Evolutionary conservation across 2,888 invertebrate species (phyloP), one percentile per base, ranked within the genome.

Genomic region (Oxytorus armatus): DNA sequence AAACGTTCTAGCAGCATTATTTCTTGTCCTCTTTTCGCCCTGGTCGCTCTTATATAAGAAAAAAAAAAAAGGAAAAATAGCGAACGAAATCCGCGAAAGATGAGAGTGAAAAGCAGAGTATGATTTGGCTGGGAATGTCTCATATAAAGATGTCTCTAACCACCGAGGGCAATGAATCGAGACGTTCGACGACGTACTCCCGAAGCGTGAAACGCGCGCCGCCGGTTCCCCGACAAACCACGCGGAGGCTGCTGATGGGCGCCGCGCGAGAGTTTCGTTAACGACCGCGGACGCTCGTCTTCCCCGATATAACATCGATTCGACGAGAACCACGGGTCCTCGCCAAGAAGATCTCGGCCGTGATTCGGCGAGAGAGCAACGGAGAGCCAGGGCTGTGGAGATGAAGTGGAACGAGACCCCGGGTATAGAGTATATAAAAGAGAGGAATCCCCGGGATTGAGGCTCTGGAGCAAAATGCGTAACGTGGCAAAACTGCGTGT

Each of bases 141-240:
- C 14, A 55, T 57, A 57, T 57, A 57, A 57, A 57, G 57, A 57
- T 36, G 57, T 57, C 57, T 33, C n/a, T n/a, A n/a, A n/a, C n/a
- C n/a, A 39, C 18, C 36, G 25, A 25, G 65, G 23, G n/a, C n/a
- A 59, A 21, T 66, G 53, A 72, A 79, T 76, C 76, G 79, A 66
- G 57, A 76, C 57, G 65, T 59, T 73, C 57, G 74, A 85, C 85
- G 86, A 86, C 83, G 86, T 86, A 36, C 36, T 33, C 21, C 87
- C 88, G 85, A 68, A 76, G 49, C 68, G 42, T 33, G 72, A 39
- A 53, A 75, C 75, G 51, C 8, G n/a, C n/a, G n/a, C n/a, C n/a
- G n/a, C n/a, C n/a, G n/a, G n/a, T n/a, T n/a, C n/a, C n/a, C 83
- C 87, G 88, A 88, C 89, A 88, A 89, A 88, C 86, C 86, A n/a